Percentiles rank a stretch among this genome's conserved stretches.
Conservation (phyloP, 1,140 invertebrate genomes). For the Cyphomyrmex costatus region DNA sequence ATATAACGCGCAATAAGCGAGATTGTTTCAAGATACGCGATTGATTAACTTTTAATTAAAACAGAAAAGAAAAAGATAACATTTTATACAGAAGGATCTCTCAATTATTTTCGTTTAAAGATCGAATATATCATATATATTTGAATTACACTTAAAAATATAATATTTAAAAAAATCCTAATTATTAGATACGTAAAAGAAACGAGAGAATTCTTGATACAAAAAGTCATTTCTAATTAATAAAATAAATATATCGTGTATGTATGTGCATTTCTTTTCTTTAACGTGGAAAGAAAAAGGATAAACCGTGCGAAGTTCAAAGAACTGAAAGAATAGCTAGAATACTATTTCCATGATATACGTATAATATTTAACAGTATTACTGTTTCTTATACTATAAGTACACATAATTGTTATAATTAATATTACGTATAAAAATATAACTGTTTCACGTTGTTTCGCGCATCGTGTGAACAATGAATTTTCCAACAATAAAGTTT, state of each 20-base stretch:
- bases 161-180: not conserved
- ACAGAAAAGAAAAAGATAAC: not conserved
- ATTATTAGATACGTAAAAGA: not conserved
- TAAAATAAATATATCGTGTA: not conserved
- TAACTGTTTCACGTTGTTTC: constrained; percentile 13
- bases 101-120: constrained; percentile 1
- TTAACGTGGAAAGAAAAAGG: too few relatives aligned
- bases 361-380: not conserved
- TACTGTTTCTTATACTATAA: not conserved
- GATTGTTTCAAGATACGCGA: constrained; percentile 10
- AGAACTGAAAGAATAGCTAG: too few relatives aligned
- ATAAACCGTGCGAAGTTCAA: too few relatives aligned
- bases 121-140: not conserved
- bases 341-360: too few relatives aligned
- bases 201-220: not conserved
- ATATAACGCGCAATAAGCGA: not conserved
- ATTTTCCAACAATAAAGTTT: constrained; percentile 25
- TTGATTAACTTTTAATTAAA: constrained; percentile 4
- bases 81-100: not conserved
- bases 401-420: not conserved
- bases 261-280: too few relatives aligned
- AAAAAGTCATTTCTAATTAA: not conserved
- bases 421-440: not conserved
- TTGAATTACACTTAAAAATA: not conserved
- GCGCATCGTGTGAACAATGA: not conserved